Evolutionary conservation across 2,113 vertebrate genomes (phyloP), one percentile per base, ranked within the genome.

Genomic region (Ceuthmochares aereus): DNA sequence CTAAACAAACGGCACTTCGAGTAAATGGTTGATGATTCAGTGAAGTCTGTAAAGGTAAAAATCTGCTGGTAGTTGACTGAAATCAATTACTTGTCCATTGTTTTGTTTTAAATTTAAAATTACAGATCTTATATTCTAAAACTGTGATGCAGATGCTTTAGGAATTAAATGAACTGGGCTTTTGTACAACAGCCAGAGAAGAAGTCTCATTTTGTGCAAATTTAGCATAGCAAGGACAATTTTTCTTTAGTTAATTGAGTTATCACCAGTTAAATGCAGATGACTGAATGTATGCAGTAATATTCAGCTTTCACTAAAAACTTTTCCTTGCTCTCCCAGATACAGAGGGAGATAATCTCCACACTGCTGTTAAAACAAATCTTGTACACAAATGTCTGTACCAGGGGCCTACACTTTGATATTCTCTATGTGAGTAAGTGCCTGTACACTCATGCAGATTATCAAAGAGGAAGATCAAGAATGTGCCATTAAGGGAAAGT

Each of bases 31-130:
- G 26, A 49, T 52, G 82, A 66, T 56, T 93, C 51, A 45, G 79
- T 21, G 75, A 60, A 19, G 47, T 47, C 62, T 6, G 2, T 14
- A 14, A 45, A 62, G 64, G 68, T 72, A 77, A 51, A 92, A 81
- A n/a, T 70, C 67, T 95, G 81, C 74, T 23, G 51, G 47, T 36
- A 30, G 67, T 74, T 92, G 89, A 77, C 47, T 37, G 79, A 77
- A 92, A 86, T 87, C 81, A 69, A 40, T 94, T 86, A 72, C 75
- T 81, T 95, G 59, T 77, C 87, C n/a, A 49, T 79, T 56, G 73
- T 34, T 81, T 58, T 56, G 70, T 37, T 81, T 58, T 68, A 90
- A 88, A 90, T 91, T 45, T 59, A 25, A 47, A 26, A n/a, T 81
- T 76, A 63, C 84, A 52, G 81, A 55, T 70, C 7, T 80, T 59